These are phyloP conservation scores for Aphidius ervi DNA, from an alignment of 1,140 invertebrate species.

Conservation along the genomic window DNA sequence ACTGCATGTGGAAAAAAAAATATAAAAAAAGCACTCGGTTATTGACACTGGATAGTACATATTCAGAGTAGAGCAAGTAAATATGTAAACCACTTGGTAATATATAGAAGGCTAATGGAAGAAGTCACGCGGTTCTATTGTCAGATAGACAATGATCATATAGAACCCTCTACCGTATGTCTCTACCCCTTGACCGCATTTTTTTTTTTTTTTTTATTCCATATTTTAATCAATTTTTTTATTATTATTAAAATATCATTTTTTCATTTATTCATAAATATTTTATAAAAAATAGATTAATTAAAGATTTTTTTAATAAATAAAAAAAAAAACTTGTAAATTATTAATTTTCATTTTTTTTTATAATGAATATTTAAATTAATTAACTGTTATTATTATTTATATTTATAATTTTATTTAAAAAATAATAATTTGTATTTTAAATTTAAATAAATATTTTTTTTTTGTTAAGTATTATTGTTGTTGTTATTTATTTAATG, in stretches of 20 bases:
- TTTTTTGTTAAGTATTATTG: too few species aligned
- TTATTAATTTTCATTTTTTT: too few species aligned
- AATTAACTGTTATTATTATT: too few species aligned
- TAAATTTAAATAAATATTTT: too few species aligned
- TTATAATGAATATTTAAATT: too few species aligned
- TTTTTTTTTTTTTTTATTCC: background rate
- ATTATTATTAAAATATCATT: background rate
- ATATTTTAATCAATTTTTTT: background rate
- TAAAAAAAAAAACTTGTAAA: too few species aligned
- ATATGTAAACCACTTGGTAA: constrained; percentile 27
- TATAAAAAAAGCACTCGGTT: background rate
- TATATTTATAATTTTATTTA: too few species aligned
- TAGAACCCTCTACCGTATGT: constrained; percentile 1
- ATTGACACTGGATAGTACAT: constrained; percentile 31
- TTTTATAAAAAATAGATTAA: background rate
- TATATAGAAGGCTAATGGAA: constrained; percentile 41
- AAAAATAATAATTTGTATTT: too few species aligned
- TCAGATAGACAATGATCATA: constrained; percentile 31
- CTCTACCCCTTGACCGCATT: background rate
- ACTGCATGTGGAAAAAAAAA: too few species aligned
- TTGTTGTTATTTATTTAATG: too few species aligned
- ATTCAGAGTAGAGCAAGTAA: constrained; percentile 27
- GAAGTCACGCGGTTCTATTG: constrained; percentile 48
- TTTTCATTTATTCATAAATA: background rate
- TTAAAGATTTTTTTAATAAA: background rate